Percentiles rank a stretch among this genome's conserved stretches.
These are phyloP conservation scores for Champsocephalus esox DNA, from an alignment of 2,797 vertebrate genomes.

Conservation along the genomic window DNA sequence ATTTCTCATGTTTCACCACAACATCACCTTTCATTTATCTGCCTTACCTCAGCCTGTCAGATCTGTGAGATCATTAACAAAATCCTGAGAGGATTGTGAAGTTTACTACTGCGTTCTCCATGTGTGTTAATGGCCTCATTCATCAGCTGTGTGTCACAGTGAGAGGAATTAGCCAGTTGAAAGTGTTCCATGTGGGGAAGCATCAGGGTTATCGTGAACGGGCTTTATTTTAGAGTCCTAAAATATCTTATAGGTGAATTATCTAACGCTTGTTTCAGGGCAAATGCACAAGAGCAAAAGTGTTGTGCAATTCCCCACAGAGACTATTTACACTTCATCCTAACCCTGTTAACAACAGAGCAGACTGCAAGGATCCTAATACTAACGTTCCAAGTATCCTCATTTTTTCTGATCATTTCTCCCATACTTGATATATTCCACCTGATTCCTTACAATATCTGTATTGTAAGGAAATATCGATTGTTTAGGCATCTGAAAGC, in stretches of 20 bases:
- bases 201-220: not conserved
- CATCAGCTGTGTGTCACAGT: constrained; percentile 24
- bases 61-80: constrained; percentile 2
- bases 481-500: not conserved
- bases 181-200: not conserved
- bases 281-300: not conserved
- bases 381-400: not conserved
- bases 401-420: not conserved
- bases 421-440: not conserved
- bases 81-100: not conserved
- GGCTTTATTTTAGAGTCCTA: not conserved
- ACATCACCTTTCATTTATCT: constrained; percentile 10
- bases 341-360: not conserved
- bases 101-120: constrained; percentile 20
- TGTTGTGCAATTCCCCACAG: not conserved
- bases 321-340: not conserved
- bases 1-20: not conserved
- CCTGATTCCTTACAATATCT: not conserved
- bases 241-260: not conserved
- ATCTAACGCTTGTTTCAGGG: not conserved
- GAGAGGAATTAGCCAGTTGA: constrained; percentile 21
- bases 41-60: not conserved
- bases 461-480: not conserved
- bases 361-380: not conserved
- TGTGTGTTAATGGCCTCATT: constrained; percentile 44